Conservation (phyloP, 2,888 invertebrate genomes). For the Ophioninae sp. region DNA sequence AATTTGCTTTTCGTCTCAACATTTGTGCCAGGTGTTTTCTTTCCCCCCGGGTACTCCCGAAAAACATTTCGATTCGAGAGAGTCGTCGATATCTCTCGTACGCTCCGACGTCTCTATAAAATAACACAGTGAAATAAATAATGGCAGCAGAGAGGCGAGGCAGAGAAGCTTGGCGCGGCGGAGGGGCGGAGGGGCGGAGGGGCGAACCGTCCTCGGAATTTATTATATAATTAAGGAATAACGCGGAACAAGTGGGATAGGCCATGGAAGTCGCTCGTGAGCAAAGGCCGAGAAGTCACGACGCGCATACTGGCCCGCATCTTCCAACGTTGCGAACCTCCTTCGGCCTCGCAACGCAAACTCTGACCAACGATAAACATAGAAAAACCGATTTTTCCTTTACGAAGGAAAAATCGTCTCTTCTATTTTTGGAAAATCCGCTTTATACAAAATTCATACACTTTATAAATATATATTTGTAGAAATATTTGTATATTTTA, state of each 20-base stretch:
- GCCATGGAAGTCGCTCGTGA: neutral
- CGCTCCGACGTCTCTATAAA: constrained; percentile 29
- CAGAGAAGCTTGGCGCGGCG: neutral
- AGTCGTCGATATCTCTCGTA: constrained; percentile 12
- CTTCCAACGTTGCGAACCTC: no score
- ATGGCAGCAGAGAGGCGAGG: neutral
- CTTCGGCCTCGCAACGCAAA: no score
- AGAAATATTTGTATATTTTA: no score
- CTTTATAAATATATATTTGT: no score
- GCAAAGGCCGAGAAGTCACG: neutral
- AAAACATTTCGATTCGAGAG: constrained; percentile 12
- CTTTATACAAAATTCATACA: no score
- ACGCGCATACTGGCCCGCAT: neutral
- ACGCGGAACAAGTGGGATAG: constrained; percentile 19
- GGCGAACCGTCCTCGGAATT: constrained; percentile 22
- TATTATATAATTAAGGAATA: constrained; percentile 19
- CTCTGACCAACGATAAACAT: no score
- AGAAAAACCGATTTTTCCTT: no score
- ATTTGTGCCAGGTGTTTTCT: neutral
- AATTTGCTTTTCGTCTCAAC: neutral
- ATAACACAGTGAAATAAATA: constrained; percentile 32
- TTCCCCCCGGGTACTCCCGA: neutral
- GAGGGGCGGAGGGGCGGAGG: neutral
- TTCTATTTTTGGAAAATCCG: no score
- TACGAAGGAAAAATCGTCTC: no score